Evolutionary conservation across 2,113 vertebrate species (phyloP), one percentile per base, ranked within the genome.

Genomic region (Rhizomys pruinosus): DNA sequence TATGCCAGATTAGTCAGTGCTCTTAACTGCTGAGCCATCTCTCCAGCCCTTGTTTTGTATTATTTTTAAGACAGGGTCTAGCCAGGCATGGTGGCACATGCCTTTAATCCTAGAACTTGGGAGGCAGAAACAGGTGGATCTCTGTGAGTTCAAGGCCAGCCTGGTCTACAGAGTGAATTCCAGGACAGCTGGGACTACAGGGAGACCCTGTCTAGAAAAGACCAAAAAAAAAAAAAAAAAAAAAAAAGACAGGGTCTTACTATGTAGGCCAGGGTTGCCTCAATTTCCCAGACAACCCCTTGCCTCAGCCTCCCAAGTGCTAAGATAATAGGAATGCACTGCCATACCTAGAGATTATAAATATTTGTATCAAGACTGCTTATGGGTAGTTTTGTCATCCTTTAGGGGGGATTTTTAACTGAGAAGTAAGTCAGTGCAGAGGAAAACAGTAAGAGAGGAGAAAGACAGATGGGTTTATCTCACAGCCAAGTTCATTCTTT

Each of bases 401-500:
- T 20, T 7, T 16, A 3, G 2, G 22, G 42, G n/a, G 59, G 64
- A 69, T 32, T 12, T 13, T 86, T 72, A n/a, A 59, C 29, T 84
- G 13, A 93, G 63, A 91, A 95, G 55, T 34, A 89, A 82, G 44
- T 87, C 90, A 39, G 25, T 2, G 16, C 63, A 64, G 5, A 78
- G 71, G 52, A 57, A 78, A 82, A 42, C 42, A 66, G 3, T 76
- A 64, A 59, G 13, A 73, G 39, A 89, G 66, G 37, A 92, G 17
- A 57, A 96, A 39, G n/a, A 69, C 19, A 80, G 2, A 59, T 5
- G 27, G 39, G 25, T 42, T 90, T 57, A 15, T 39, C 81, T 73
- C 69, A 84, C 91, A 94, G 59, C 42, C 66, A 87, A 52, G n/a
- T 15, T n/a, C 57, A 84, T 1, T 71, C 69, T 71, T n/a, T 80